A percentile compares a stretch with the other conserved stretches of the same genome.
Evolutionary conservation across 2,113 vertebrate genomes (phyloP).

Genomic region (Engraulis encrasicolus): DNA sequence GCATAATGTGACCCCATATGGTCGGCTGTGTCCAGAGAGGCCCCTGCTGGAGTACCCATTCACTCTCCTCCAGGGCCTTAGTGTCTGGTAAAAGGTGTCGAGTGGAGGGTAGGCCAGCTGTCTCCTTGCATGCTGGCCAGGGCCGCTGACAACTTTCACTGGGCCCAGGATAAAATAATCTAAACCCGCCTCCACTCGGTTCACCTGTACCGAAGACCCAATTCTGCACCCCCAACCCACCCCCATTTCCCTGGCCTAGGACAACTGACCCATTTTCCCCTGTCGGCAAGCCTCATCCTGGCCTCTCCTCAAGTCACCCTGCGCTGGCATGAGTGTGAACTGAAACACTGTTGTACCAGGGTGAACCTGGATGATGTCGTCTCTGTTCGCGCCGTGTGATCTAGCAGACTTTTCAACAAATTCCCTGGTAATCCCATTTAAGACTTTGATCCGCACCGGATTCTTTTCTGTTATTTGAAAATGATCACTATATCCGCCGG

Average conservation of each 20-base stretch:
- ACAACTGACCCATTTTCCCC: too few relatives aligned
- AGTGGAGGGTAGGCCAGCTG: constrained; percentile 27
- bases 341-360: neutral
- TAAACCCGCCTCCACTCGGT: too few relatives aligned
- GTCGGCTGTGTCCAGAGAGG: neutral
- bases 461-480: neutral
- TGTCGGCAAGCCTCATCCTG: too few relatives aligned
- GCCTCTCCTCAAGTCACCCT: constrained; percentile 36
- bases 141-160: too few relatives aligned
- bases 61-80: neutral
- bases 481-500: neutral
- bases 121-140: constrained; percentile 21
- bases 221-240: too few relatives aligned
- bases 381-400: neutral
- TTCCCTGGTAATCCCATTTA: neutral
- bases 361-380: neutral
- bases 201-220: too few relatives aligned
- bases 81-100: constrained; percentile 37
- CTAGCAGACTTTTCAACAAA: neutral
- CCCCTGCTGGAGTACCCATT: neutral
- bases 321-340: constrained; percentile 35
- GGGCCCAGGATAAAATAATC: too few relatives aligned
- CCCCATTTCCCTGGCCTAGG: too few relatives aligned
- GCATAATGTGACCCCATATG: constrained; percentile 29
- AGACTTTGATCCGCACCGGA: neutral